Evolutionary conservation across 2,113 vertebrate species (phyloP), one percentile per base, ranked within the genome.

Genomic region (Colossoma macropomum): DNA sequence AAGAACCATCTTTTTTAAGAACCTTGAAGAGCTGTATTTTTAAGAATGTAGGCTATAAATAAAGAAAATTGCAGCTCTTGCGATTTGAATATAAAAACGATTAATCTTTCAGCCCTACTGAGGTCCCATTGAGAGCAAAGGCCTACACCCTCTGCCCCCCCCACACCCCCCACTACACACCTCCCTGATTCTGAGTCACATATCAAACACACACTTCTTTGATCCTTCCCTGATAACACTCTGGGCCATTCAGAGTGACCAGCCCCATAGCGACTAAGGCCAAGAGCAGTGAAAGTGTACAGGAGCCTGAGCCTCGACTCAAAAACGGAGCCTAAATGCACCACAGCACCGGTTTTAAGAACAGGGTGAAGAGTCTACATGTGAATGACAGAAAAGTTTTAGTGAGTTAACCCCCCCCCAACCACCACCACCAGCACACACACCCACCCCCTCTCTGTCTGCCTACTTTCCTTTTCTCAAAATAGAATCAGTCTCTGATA

Each of bases 401-500:
- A 2, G 30, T 10, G 32, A 38, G 19, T 56, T 48, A 30, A 74
- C 4, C 30, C 11, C 27, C 34, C 28, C 50, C 41, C 50, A 38
- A 45, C 50, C 32, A 45, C 25, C 48, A 34, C 32, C 0, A 13
- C n/a, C 13, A 45, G 13, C 30, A 50, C 86, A 80, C 45, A 81
- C 62, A 62, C 15, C n/a, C 83, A 85, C 84, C 70, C 82, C 84
- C 66, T 71, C 41, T 21, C 73, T 87, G 41, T 85, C 86, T 56
- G 13, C 25, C 75, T 80, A 74, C 77, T 11, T 10, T 10, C 50
- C 15, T 56, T 75, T 32, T 77, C 68, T 78, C 23, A 79, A 79
- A 78, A 84, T 79, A 84, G 66, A 83, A 73, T 8, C 2, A 48
- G 73, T 84, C 25, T 78, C 60, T 72, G 76, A 72, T 59, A 73